A percentile compares a stretch with the other conserved stretches of the same genome.
These are phyloP conservation scores for Bombyx mori DNA, from an alignment of 1,140 invertebrate species.

Conservation along the genomic window DNA sequence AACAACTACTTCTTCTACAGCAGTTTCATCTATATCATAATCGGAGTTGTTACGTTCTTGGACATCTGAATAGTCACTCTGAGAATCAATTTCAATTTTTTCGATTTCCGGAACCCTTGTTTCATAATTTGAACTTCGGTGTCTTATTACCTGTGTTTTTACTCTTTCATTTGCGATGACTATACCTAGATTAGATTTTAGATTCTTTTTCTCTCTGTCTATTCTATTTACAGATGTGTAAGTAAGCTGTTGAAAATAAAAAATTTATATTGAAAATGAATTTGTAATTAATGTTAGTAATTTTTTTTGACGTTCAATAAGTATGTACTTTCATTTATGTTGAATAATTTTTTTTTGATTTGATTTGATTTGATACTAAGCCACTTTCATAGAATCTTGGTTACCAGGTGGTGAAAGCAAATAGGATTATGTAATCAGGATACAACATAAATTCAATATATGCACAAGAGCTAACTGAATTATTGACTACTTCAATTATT, in stretches of 20 bases:
- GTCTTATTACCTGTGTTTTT: slow-evolving; percentile 1
- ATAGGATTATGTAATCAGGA: too few species aligned
- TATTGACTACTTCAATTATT: too few species aligned
- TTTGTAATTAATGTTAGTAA: too few species aligned
- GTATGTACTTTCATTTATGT: too few species aligned
- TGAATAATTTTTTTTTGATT: too few species aligned
- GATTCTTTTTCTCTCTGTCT: slow-evolving; percentile 21
- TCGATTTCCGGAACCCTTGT: slow-evolving; percentile 6
- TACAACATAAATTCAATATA: too few species aligned
- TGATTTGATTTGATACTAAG: too few species aligned
- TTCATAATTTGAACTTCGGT: slow-evolving; percentile 5
- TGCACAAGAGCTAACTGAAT: too few species aligned
- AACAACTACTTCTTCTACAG: not conserved
- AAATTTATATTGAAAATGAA: not conserved
- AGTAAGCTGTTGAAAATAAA: slow-evolving; percentile 26
- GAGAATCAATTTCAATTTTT: slow-evolving; percentile 7
- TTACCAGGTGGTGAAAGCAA: too few species aligned
- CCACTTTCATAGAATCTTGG: too few species aligned
- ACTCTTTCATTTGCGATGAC: slow-evolving; percentile 11
- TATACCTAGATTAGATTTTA: slow-evolving; percentile 28
- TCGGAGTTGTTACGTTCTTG: not conserved
- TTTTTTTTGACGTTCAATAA: too few species aligned
- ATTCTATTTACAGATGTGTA: slow-evolving; percentile 34
- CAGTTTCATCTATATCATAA: not conserved
- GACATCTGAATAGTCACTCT: slow-evolving; percentile 1